These are phyloP conservation scores for Aporophyla nigra DNA, from an alignment of 2,888 invertebrate genomes.

Conservation along the genomic window DNA sequence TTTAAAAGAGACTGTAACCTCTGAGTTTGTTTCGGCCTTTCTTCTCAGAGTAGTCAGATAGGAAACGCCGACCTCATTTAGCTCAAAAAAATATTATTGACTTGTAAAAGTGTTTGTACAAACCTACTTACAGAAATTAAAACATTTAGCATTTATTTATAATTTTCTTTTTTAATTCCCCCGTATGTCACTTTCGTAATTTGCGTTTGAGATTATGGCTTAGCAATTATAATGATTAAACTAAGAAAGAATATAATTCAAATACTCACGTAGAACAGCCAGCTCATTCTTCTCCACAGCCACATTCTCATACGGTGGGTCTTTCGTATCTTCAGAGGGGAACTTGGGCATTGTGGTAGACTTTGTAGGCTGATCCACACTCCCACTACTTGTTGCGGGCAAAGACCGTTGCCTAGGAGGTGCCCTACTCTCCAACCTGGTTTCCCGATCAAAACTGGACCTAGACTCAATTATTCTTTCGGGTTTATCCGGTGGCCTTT, in stretches of 20 bases:
- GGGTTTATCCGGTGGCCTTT: slow-evolving; percentile 79
- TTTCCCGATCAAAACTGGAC: slow-evolving; percentile 71
- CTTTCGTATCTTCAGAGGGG: slow-evolving; percentile 85
- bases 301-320: slow-evolving; percentile 87
- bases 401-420: slow-evolving; percentile 86
- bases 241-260: neutral
- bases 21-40: too few relatives aligned
- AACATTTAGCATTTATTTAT: too few relatives aligned
- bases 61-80: too few relatives aligned
- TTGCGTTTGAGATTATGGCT: neutral
- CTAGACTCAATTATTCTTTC: slow-evolving; percentile 67
- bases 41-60: too few relatives aligned
- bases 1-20: too few relatives aligned
- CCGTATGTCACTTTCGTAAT: too few relatives aligned
- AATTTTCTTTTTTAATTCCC: too few relatives aligned
- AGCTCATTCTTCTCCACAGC: slow-evolving; percentile 83
- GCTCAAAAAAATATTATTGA: too few relatives aligned
- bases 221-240: neutral
- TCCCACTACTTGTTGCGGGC: slow-evolving; percentile 82
- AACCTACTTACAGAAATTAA: too few relatives aligned
- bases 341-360: slow-evolving; percentile 92
- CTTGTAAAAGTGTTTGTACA: too few relatives aligned
- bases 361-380: slow-evolving; percentile 87
- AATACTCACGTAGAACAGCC: slow-evolving; percentile 83
- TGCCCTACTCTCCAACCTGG: slow-evolving; percentile 78